These are phyloP conservation scores for Pocillopora verrucosa DNA, from an alignment of 64 coral and sea anemone species.

Conservation along the genomic window DNA sequence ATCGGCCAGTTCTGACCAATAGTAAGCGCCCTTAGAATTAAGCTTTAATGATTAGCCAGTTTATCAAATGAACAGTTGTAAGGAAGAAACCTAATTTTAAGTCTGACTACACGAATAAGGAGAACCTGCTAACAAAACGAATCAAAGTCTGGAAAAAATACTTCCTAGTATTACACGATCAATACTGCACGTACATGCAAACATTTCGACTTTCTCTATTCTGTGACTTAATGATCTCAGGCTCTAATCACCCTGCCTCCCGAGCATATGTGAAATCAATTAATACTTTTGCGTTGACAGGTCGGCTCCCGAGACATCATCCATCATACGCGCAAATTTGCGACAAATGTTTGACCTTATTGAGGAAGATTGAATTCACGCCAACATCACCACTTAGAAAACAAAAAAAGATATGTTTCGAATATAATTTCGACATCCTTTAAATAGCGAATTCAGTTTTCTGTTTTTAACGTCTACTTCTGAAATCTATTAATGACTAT, in stretches of 20 bases:
- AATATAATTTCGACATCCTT: neutral
- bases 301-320: neutral
- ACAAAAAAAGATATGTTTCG: neutral
- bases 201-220: neutral
- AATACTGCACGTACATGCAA: neutral
- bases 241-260: neutral
- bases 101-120: too few relatives aligned
- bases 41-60: too few relatives aligned
- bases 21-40: too few relatives aligned
- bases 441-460: neutral
- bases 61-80: too few relatives aligned
- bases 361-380: too few relatives aligned
- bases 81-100: too few relatives aligned
- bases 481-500: neutral
- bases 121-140: too few relatives aligned
- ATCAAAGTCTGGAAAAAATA: neutral
- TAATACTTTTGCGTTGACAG: conserved; percentile 21
- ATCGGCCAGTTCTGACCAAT: too few relatives aligned
- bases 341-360: neutral
- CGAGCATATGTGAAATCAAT: neutral
- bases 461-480: neutral
- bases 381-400: neutral
- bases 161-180: neutral
- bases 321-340: conserved; percentile 19
- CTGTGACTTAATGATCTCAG: neutral